Base-by-base conservation (phyloP, 2,888 invertebrate species). In the Ornithoptera alexandrae region DNA sequence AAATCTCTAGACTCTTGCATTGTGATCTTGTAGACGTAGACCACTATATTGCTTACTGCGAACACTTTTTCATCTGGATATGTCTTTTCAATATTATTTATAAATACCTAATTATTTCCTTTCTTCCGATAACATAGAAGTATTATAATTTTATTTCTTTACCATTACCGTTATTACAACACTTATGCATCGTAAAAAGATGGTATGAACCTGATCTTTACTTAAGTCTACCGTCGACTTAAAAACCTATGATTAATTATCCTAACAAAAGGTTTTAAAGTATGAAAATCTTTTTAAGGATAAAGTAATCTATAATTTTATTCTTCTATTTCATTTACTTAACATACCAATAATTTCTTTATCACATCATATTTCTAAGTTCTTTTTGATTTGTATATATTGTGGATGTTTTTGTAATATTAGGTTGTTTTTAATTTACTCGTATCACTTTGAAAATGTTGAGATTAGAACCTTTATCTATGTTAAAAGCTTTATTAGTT, bases 1-100 rank as follows among this genome's bases (percentile, higher is more conserved):
- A 85, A 82, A 80, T 81, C 77, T 83, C 80, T 81, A 84, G 86
- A 84, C 84, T 88, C 84, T 79, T 64, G 84, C 88, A 87, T 84
- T 90, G 90, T 91, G 89, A 90, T 91, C 89, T 90, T 89, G 83
- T 90, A 91, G 87, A 75, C 74, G 76, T 84, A 84, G 81, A 78
- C 79, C 78, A 73, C 65, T 65, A 22, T 56, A n/a, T 18, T 18
- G 20, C 22, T 63, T 53, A 18, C 24, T 53, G 22, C n/a, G 53
- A 53, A 53, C 18, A n/a, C n/a, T 53, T n/a, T 46, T 12, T 53
- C 8, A 53, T n/a, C 53, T n/a, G 53, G 3, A 53, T 53, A 53
- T 18, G 53, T 6, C 53, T 53, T 53, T 53, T 53, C n/a, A 53
- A 7, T n/a, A n/a, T 53, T 53, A 7, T n/a, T 53, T 53, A 7